Conservation (phyloP, 1,140 invertebrate species). For the Sarcophaga bullata region DNA sequence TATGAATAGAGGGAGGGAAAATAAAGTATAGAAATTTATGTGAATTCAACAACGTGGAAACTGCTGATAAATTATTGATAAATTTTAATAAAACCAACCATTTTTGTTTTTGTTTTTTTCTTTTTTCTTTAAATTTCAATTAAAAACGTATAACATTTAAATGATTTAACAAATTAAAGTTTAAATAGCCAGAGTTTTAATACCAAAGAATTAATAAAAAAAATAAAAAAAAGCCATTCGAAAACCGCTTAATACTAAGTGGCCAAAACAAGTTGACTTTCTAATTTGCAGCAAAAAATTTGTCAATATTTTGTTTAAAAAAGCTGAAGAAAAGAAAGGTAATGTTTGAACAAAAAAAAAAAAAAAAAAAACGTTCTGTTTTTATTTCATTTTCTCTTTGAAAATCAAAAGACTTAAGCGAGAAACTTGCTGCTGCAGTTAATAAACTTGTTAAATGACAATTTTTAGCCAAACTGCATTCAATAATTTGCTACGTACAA, state of each 20-base stretch:
- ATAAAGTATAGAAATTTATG: neutral
- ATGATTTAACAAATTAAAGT: slow-evolving; percentile 11
- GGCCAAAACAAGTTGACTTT: neutral
- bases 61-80: slow-evolving; percentile 7
- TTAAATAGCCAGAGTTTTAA: neutral
- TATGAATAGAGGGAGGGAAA: neutral
- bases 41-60: neutral
- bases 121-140: neutral
- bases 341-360: no score
- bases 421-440: neutral
- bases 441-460: slow-evolving; percentile 5
- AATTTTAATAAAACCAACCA: neutral
- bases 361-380: no score
- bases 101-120: neutral
- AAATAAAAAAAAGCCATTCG: neutral
- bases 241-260: neutral
- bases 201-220: neutral
- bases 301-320: slow-evolving; percentile 16
- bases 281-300: neutral
- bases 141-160: slow-evolving; percentile 7
- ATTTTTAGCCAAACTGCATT: slow-evolving; percentile 6
- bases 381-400: no score
- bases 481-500: neutral
- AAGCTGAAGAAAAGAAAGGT: neutral
- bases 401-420: no score